Evolutionary conservation across 2,888 invertebrate genomes (phyloP).

Genomic region (Pristionchus fissidentatus): DNA sequence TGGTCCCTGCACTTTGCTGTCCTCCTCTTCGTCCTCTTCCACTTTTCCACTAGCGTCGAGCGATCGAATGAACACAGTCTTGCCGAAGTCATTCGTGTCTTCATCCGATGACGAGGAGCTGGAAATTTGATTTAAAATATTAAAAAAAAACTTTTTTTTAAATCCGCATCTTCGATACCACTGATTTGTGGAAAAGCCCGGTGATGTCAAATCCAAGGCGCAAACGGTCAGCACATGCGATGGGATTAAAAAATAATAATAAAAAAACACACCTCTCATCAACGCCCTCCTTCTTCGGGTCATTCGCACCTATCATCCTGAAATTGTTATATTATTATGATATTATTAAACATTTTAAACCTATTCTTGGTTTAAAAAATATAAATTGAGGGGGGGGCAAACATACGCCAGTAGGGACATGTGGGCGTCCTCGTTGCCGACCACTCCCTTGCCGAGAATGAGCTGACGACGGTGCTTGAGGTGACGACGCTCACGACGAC

Average conservation of each 20-base stretch:
- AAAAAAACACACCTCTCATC: slow-evolving; percentile 11
- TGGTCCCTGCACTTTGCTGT: slow-evolving; percentile 56
- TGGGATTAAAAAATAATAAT: background rate
- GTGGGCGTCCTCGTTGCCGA: slow-evolving; percentile 64
- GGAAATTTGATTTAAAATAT: background rate
- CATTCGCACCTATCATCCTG: slow-evolving; percentile 44
- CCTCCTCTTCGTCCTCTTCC: slow-evolving; percentile 50
- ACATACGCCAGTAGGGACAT: slow-evolving; percentile 62
- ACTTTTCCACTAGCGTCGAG: slow-evolving; percentile 18
- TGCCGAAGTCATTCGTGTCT: slow-evolving; percentile 47
- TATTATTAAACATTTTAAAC: too few relatives aligned
- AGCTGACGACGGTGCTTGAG: slow-evolving; percentile 66
- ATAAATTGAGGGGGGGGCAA: too few relatives aligned
- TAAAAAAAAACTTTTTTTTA: too few relatives aligned
- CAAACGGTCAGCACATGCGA: too few relatives aligned
- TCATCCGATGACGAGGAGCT: slow-evolving; percentile 43
- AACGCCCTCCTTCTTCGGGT: background rate
- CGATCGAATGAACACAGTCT: slow-evolving; percentile 47
- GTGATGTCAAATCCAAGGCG: too few relatives aligned
- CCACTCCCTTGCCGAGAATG: slow-evolving; percentile 61
- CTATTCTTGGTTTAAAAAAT: too few relatives aligned
- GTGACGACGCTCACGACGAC: slow-evolving; percentile 66
- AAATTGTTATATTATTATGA: too few relatives aligned
- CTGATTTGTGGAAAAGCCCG: too few relatives aligned
- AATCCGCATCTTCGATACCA: too few relatives aligned